Percentiles rank a stretch among this genome's conserved stretches.
Conservation (phyloP, 2,888 invertebrate species). For the Harmothoe impar region DNA sequence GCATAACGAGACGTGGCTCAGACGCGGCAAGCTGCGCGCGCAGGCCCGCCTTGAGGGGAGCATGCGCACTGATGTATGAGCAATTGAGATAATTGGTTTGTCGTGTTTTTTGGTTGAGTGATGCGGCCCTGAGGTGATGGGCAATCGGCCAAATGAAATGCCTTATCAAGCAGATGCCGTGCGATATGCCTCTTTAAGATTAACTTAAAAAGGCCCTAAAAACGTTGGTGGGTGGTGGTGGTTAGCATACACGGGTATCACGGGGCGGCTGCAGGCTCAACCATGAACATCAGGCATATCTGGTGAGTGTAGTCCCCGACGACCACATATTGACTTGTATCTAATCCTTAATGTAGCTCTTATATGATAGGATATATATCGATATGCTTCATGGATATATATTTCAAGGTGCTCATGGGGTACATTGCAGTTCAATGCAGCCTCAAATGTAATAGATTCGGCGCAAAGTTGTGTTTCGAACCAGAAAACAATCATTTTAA, state of each 20-base stretch:
- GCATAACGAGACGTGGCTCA: conserved; percentile 40
- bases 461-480: too few species aligned
- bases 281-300: too few species aligned
- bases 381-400: too few species aligned
- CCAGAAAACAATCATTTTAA: too few species aligned
- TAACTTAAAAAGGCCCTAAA: conserved; percentile 15
- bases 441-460: too few species aligned
- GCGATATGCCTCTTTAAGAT: neutral
- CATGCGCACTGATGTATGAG: conserved; percentile 29
- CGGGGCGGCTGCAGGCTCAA: neutral
- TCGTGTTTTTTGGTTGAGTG: conserved; percentile 51
- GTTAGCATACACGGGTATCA: neutral
- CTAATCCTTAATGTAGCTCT: too few species aligned
- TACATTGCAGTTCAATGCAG: too few species aligned
- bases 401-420: too few species aligned
- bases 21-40: conserved; percentile 12
- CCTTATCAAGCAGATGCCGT: conserved; percentile 31
- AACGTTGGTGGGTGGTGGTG: neutral
- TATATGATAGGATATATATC: too few species aligned
- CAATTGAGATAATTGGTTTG: conserved; percentile 55
- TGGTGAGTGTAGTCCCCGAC: too few species aligned
- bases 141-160: conserved; percentile 47
- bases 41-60: neutral
- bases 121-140: conserved; percentile 38
- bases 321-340: too few species aligned